Evolutionary conservation across 2,113 vertebrate species (phyloP), one percentile per base, ranked within the genome.

Genomic region (Tinamus guttatus): DNA sequence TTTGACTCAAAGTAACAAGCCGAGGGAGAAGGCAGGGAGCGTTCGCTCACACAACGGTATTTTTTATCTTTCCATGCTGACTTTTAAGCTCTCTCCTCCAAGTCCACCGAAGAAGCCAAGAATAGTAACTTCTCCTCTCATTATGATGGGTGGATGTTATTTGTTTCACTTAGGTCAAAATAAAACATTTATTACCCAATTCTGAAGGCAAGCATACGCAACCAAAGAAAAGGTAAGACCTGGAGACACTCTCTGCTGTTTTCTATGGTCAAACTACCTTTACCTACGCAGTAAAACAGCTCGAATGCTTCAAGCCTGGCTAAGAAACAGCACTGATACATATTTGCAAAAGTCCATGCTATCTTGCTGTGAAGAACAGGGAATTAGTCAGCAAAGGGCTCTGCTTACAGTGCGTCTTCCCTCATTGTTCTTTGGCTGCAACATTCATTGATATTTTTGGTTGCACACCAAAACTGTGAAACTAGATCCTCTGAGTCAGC

Each of bases 261-360:
- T 30, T 7, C 47, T 64, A 1, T 36, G 38, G 45, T 40, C 59
- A 67, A 58, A 43, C 76, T 12, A 12, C 32, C 34, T 21, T 22
- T 15, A 4, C 0, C 18, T 10, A 34, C 34, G 4, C 0, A 7
- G 21, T 4, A 21, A 0, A 19, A 40, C 32, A 52, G 43, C 74
- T 43, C 56, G 25, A 3, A 34, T 2, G 47, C 62, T 32, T 54
- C 70, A 59, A 27, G 41, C 14, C 52, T 5, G 34, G 34, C 47
- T 59, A 47, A 27, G 8, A 8, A 49, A 65, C 43, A 2, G 3
- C 27, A 18, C 45, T 4, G 21, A 22, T 45, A 17, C 30, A n/a
- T 30, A 27, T 38, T 58, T 81, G 56, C 70, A 60, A 34, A 47
- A 2, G 1, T 3, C 13, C 64, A 21, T 5, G 1, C 64, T 32